phyloP scores from a whole-genome alignment of 2,888 invertebrate genomes.

The Synanthedon myopaeformis region DNA sequence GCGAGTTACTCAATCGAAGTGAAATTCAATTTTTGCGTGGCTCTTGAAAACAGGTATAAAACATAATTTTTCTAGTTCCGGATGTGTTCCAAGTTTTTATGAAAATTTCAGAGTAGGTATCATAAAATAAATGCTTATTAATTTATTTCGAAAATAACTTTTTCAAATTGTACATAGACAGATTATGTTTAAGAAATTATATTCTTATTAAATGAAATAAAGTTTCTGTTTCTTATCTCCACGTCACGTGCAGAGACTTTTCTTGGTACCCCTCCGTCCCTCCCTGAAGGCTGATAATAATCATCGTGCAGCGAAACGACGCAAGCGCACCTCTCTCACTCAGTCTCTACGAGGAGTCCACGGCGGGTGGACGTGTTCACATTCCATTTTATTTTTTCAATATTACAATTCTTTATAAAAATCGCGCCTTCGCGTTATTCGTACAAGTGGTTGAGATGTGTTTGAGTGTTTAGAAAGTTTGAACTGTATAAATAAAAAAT shows the following conservation, averaged over 20 bases:
- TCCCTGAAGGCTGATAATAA: conserved; percentile 61
- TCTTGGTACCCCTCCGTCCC: conserved; percentile 28
- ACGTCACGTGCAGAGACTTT: conserved; percentile 58
- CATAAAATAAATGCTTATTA: too few species aligned
- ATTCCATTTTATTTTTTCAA: neutral
- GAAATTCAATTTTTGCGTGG: too few species aligned
- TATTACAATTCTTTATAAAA: neutral
- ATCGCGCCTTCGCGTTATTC: conserved; percentile 11
- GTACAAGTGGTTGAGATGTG: conserved; percentile 10
- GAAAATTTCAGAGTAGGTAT: too few species aligned
- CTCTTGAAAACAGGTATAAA: too few species aligned
- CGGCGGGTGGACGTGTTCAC: neutral
- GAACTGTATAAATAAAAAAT: conserved; percentile 20
- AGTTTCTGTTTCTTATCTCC: conserved; percentile 25
- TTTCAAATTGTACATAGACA: too few species aligned
- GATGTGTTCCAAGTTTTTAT: too few species aligned
- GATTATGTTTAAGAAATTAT: too few species aligned
- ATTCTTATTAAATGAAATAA: neutral
- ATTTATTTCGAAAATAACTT: too few species aligned
- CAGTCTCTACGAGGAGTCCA: conserved; percentile 37
- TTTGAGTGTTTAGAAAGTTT: conserved; percentile 23
- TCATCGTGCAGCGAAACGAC: conserved; percentile 30
- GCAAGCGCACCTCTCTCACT: conserved; percentile 49
- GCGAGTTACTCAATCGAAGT: too few species aligned
- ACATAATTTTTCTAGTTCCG: too few species aligned